Conservation (phyloP, 1,140 invertebrate species). For the Atopsyche davidsoni region DNA sequence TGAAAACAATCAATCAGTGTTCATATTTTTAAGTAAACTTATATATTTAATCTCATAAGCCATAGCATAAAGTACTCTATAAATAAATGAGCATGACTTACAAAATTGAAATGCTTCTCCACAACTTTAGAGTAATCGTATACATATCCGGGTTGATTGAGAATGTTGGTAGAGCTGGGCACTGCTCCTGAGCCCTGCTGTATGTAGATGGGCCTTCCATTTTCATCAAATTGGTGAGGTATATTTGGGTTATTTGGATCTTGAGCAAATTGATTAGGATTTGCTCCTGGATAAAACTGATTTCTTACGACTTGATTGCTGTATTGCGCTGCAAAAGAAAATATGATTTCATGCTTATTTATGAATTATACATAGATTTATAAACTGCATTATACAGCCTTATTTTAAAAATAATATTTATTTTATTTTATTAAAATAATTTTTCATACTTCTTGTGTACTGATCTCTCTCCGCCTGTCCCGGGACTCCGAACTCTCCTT, state of each 20-base stretch:
- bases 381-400: not conserved
- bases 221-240: conserved; percentile 31
- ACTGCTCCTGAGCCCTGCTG: conserved; percentile 32
- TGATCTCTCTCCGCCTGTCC: conserved; percentile 32
- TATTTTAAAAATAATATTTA: not conserved
- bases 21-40: not conserved
- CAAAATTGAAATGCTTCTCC: conserved; percentile 69
- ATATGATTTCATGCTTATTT: conserved; percentile 9
- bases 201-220: conserved; percentile 27
- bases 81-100: conserved; percentile 37
- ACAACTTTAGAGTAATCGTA: conserved; percentile 52
- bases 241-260: conserved; percentile 5
- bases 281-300: conserved; percentile 25
- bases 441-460: conserved; percentile 23
- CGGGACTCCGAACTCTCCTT: conserved; percentile 31
- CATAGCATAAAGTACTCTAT: not conserved
- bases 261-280: not conserved
- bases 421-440: not conserved
- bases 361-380: too few species aligned
- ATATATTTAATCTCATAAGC: not conserved
- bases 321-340: conserved; percentile 23
- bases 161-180: conserved; percentile 42
- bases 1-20: conserved; percentile 24
- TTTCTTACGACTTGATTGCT: conserved; percentile 14
- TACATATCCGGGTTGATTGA: conserved; percentile 46